These are phyloP conservation scores for Podarcis siculus DNA, from an alignment of 2,797 vertebrate genomes.

Conservation along the genomic window DNA sequence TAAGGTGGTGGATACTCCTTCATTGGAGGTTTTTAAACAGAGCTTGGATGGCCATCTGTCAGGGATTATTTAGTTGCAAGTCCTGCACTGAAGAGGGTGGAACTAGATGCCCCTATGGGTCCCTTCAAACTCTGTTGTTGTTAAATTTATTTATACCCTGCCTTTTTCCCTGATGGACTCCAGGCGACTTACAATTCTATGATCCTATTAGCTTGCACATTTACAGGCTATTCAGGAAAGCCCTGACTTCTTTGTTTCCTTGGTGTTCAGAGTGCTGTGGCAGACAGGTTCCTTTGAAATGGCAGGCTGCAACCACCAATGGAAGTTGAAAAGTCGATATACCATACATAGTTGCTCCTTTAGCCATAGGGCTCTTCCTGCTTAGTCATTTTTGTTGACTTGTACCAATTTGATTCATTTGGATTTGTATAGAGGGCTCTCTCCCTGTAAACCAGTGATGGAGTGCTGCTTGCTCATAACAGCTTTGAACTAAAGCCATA, in stretches of 20 bases:
- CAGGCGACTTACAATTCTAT: too few species aligned
- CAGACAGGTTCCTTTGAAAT: neutral
- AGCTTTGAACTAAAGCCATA: slow-evolving; percentile 35
- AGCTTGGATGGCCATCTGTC: too few species aligned
- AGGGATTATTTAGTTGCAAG: too few species aligned
- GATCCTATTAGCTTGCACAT: neutral
- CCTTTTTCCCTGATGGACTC: too few species aligned
- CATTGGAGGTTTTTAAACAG: too few species aligned
- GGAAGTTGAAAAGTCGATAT: slow-evolving; percentile 52
- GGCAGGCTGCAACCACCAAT: slow-evolving; percentile 28
- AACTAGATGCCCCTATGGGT: too few species aligned
- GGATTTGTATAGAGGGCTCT: slow-evolving; percentile 53
- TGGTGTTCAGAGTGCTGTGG: slow-evolving; percentile 23
- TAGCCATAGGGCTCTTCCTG: slow-evolving; percentile 62
- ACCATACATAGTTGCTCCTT: slow-evolving; percentile 54
- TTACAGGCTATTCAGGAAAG: neutral
- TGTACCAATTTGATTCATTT: slow-evolving; percentile 33
- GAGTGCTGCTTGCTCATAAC: slow-evolving; percentile 41
- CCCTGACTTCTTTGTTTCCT: neutral
- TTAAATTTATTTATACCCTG: too few species aligned
- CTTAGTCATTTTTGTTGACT: slow-evolving; percentile 71
- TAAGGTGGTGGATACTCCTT: too few species aligned
- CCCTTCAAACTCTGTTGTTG: too few species aligned
- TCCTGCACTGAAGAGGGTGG: too few species aligned
- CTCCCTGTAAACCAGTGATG: slow-evolving; percentile 45